phyloP scores from a whole-genome alignment of 1,140 invertebrate species.

The Drosophila ercepeae region DNA sequence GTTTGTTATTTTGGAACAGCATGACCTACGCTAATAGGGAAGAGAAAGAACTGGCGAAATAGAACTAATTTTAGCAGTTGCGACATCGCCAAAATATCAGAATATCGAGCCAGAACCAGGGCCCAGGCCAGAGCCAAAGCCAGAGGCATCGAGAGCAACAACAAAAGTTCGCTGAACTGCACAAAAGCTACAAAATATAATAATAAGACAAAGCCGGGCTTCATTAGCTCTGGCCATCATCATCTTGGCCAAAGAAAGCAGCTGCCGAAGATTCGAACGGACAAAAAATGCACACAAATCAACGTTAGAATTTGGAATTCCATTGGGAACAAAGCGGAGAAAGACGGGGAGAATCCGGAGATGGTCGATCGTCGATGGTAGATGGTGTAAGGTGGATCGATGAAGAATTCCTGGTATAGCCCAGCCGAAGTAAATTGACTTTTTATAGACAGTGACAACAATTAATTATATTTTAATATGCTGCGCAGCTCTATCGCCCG shows the following conservation, averaged over 20 bases:
- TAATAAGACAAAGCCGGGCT: conserved; percentile 59
- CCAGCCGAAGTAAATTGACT: conserved; percentile 69
- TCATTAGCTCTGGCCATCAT: conserved; percentile 33
- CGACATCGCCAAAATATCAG: conserved; percentile 69
- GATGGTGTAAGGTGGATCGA: background rate
- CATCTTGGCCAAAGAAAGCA: conserved; percentile 54
- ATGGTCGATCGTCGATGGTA: conserved; percentile 1
- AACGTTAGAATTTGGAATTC: conserved; percentile 62
- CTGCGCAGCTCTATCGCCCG: conserved; percentile 39
- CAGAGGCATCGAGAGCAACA: conserved; percentile 37
- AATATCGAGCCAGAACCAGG: conserved; percentile 5
- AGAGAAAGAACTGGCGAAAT: conserved; percentile 25
- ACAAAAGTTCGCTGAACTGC: conserved; percentile 80
- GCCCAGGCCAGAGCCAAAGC: background rate
- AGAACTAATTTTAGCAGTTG: conserved; percentile 78
- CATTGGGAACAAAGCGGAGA: conserved; percentile 50
- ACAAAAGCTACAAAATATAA: conserved; percentile 73
- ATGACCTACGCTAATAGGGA: conserved; percentile 69
- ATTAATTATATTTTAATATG: conserved; percentile 82
- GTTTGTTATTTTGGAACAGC: conserved; percentile 26
- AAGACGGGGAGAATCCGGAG: conserved; percentile 23
- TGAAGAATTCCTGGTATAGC: conserved; percentile 61
- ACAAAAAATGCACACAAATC: conserved; percentile 80
- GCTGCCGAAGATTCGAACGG: conserved; percentile 43
- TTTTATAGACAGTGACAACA: conserved; percentile 81